Percentiles rank a stretch among this genome's conserved stretches.
These are phyloP conservation scores for Netta rufina DNA, from an alignment of 2,797 vertebrate species.

Conservation along the genomic window DNA sequence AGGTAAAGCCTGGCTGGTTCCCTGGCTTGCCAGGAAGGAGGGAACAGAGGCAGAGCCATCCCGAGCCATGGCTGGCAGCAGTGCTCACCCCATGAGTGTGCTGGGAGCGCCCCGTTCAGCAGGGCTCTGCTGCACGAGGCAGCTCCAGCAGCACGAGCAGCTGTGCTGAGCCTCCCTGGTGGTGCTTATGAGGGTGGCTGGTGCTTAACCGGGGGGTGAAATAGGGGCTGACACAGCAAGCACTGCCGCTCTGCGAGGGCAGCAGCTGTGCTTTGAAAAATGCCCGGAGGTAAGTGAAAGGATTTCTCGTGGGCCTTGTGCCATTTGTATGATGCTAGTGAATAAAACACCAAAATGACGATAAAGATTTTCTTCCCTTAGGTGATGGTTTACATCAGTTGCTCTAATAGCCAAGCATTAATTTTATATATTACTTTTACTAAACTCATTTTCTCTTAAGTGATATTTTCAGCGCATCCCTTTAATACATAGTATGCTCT, in stretches of 20 bases:
- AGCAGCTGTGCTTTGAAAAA: background rate
- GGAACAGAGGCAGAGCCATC: background rate
- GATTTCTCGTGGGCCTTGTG: background rate
- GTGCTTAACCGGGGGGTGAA: background rate
- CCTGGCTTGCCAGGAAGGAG: background rate
- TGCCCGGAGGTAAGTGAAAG: background rate
- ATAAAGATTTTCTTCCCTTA: background rate
- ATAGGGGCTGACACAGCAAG: background rate
- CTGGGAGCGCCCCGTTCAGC: background rate
- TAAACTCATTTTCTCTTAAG: background rate
- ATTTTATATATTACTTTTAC: background rate
- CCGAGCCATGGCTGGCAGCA: too few relatives aligned
- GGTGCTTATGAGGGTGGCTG: accelerated
- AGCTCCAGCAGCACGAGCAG: accelerated
- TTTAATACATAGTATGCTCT: background rate
- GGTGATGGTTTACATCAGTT: background rate
- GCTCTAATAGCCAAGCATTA: background rate
- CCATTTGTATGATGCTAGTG: background rate
- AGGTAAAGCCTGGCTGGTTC: background rate
- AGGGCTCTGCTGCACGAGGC: too few relatives aligned
- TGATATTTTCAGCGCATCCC: background rate
- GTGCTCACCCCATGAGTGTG: accelerated
- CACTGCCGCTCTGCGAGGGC: background rate
- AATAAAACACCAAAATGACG: background rate
- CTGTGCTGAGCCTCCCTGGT: background rate